These are phyloP conservation scores for Gadus chalcogrammus DNA, from an alignment of 2,113 vertebrate genomes.

Conservation along the genomic window DNA sequence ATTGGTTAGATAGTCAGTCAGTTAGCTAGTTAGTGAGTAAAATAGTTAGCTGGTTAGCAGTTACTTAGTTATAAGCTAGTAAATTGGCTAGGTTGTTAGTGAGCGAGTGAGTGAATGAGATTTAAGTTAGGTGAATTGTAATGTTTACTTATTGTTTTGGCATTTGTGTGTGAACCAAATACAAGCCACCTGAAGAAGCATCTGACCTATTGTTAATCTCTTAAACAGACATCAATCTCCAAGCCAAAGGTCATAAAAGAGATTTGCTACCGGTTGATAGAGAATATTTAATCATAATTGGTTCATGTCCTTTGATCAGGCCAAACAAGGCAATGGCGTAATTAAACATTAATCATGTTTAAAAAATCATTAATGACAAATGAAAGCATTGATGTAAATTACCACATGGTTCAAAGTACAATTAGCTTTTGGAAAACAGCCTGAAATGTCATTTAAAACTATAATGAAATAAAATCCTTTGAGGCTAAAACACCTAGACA, in stretches of 20 bases:
- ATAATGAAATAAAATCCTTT: slow-evolving; percentile 21
- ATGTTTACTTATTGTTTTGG: too few species aligned
- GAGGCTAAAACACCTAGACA: background rate
- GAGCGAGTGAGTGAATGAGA: too few species aligned
- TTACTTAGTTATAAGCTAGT: too few species aligned
- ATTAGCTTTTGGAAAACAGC: background rate
- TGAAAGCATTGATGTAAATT: slow-evolving; percentile 13
- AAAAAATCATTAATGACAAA: slow-evolving; percentile 39
- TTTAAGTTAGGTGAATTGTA: too few species aligned
- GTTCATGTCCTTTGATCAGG: slow-evolving; percentile 42
- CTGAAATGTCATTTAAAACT: slow-evolving; percentile 25
- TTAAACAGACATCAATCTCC: background rate
- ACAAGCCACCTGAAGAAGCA: background rate
- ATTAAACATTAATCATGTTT: slow-evolving; percentile 14
- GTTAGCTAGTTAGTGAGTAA: too few species aligned
- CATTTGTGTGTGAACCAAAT: too few species aligned
- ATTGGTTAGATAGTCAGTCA: too few species aligned
- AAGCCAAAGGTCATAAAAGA: slow-evolving; percentile 19
- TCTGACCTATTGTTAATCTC: background rate
- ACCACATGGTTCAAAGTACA: background rate
- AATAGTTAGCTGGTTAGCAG: too few species aligned
- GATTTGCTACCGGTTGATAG: slow-evolving; percentile 14
- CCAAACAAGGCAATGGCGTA: slow-evolving; percentile 17
- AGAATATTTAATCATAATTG: slow-evolving; percentile 37
- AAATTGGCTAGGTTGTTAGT: too few species aligned